Base-by-base conservation (phyloP, 2,113 vertebrate genomes). In the Scopus umbretta region DNA sequence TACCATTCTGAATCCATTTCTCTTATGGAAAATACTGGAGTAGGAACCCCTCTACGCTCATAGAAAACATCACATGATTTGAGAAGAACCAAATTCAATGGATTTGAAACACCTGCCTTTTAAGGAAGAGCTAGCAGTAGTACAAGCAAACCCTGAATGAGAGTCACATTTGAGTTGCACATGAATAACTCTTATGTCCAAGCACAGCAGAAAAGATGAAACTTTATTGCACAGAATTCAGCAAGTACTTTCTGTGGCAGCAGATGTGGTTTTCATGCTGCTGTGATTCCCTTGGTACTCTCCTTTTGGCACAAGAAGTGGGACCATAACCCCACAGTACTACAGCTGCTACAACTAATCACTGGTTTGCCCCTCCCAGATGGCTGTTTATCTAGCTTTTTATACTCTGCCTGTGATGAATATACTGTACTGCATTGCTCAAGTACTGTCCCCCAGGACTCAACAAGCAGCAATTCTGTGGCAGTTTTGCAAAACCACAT, bases 401-500 rank as follows among this genome's bases (percentile, higher is more conserved):
- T 66, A 20, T 90, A 42, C 78, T 66, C 78, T 80, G 73, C n/a
- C 47, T 88, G 23, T 66, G 70, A 75, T 72, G 67, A 94, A 76
- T 80, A 34, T 58, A 55, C 38, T 0, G 0, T 17, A 52, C 52
- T 85, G 38, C 84, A 62, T 92, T 96, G 91, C 80, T 80, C 74
- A 88, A 90, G 11, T 50, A 11, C 53, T 59, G 59, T 84, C 89
- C 59, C 68, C 34, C 22, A 80, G 86, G 89, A 83, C 47, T 59
- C 67, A 49, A 85, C 58, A 76, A 47, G 45, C 92, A 95, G 73
- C 65, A 91, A 58, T 84, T 84, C 73, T 76, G 47, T 59, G 66
- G 74, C 32, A 82, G 62, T 91, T 95, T 81, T 92, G 80, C 86
- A 90, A 92, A 94, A 94, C 66, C 86, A 70, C 71, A 55, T 38